Percentiles rank a stretch among this genome's conserved stretches.
These are phyloP conservation scores for Xyrichtys novacula DNA, from an alignment of 2,797 vertebrate genomes.

Conservation along the genomic window DNA sequence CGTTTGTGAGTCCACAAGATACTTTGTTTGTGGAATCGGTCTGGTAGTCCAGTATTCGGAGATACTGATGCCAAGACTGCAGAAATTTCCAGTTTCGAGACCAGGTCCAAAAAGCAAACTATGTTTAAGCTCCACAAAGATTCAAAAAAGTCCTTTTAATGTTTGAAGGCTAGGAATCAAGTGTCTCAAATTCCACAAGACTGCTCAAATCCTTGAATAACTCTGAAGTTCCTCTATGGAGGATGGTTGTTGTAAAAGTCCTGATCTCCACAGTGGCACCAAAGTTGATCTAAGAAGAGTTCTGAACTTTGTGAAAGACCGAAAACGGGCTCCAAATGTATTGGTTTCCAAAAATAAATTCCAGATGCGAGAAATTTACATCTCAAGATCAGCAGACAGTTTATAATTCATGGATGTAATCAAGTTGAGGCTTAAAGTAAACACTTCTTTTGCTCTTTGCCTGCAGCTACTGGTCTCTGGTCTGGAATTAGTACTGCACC, in stretches of 20 bases:
- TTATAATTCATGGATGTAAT: neutral
- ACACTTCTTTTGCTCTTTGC: neutral
- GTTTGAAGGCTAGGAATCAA: neutral
- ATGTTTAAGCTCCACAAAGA: neutral
- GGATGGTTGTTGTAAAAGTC: neutral
- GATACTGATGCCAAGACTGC: neutral
- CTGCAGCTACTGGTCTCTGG: constrained; percentile 2
- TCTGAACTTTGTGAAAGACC: neutral
- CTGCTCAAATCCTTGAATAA: neutral
- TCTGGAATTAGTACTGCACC: constrained; percentile 29
- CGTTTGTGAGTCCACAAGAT: neutral
- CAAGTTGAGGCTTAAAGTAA: neutral
- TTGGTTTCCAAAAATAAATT: neutral
- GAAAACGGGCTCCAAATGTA: neutral
- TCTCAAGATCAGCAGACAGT: neutral
- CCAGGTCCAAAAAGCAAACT: neutral
- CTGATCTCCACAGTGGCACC: neutral
- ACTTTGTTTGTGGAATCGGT: neutral
- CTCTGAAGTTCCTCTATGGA: neutral
- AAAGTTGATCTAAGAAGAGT: neutral
- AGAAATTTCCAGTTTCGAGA: neutral
- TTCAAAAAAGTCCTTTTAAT: neutral
- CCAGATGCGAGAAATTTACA: neutral
- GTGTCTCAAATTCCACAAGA: neutral
- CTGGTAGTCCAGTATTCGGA: neutral